Evolutionary conservation across 2,888 invertebrate species (phyloP).

Genomic region (Cenopis cana): DNA sequence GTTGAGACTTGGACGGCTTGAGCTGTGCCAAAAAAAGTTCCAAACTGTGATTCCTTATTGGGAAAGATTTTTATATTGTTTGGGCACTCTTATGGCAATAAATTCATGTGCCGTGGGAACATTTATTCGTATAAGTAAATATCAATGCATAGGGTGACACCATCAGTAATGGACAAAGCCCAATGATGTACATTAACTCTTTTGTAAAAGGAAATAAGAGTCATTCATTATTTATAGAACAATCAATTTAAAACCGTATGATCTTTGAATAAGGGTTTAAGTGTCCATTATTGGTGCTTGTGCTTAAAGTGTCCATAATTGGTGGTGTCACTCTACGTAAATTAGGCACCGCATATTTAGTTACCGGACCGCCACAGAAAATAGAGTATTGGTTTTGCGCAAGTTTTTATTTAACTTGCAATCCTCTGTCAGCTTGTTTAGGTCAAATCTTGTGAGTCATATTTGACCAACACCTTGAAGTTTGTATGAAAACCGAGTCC

Average conservation of each 20-base stretch:
- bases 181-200: too few relatives aligned
- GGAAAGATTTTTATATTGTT: constrained; percentile 9
- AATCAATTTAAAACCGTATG: too few relatives aligned
- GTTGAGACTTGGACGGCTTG: constrained; percentile 8
- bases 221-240: too few relatives aligned
- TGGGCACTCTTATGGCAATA: constrained; percentile 8
- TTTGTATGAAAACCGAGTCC: too few relatives aligned
- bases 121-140: background rate
- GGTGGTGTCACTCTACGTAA: too few relatives aligned
- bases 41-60: constrained; percentile 2
- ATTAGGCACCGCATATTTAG: background rate
- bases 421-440: background rate
- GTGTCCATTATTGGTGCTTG: too few relatives aligned
- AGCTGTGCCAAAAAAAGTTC: background rate
- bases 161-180: too few relatives aligned
- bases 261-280: too few relatives aligned
- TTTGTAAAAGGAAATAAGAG: too few relatives aligned
- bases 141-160: background rate
- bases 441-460: background rate
- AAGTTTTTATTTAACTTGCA: background rate
- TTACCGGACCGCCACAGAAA: background rate
- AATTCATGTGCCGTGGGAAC: background rate
- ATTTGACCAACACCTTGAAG: too few relatives aligned
- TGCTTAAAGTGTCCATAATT: too few relatives aligned
- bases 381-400: too few relatives aligned